phyloP scores from a whole-genome alignment of 1,140 invertebrate genomes.

The Pogonomyrmex californicus region DNA sequence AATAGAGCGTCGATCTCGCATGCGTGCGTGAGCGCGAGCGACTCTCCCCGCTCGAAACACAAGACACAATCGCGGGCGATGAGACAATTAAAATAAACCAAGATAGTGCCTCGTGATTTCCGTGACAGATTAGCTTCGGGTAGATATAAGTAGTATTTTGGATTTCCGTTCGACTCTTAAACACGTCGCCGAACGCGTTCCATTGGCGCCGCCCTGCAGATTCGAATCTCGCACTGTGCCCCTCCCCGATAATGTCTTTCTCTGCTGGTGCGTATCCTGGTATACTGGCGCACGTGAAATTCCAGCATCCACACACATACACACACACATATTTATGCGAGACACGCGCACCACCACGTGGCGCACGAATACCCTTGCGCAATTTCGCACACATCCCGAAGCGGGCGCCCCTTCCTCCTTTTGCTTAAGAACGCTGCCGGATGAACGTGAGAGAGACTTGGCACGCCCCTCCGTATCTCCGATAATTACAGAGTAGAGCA shows the following conservation, averaged over 20 bases:
- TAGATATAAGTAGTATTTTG: not conserved
- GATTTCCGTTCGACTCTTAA: not conserved
- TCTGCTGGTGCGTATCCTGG: slow-evolving; percentile 53
- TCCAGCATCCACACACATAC: slow-evolving; percentile 13
- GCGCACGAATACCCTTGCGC: slow-evolving; percentile 41
- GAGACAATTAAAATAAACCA: slow-evolving; percentile 19
- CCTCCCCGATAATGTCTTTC: slow-evolving; percentile 71
- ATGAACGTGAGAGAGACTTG: slow-evolving; percentile 41
- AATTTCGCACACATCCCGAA: slow-evolving; percentile 56
- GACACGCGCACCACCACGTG: slow-evolving; percentile 20
- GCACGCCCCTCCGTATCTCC: slow-evolving; percentile 68
- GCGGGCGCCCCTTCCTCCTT: not conserved
- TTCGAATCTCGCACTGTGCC: slow-evolving; percentile 64
- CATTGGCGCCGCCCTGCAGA: slow-evolving; percentile 56
- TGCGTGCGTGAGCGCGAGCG: not conserved
- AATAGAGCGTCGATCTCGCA: slow-evolving; percentile 36
- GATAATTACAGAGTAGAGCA: slow-evolving; percentile 75
- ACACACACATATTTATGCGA: not conserved
- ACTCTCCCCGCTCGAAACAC: not conserved
- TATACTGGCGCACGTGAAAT: slow-evolving; percentile 43
- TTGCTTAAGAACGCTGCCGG: slow-evolving; percentile 45
- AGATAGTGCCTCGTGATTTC: not conserved
- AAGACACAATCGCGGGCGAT: slow-evolving; percentile 14
- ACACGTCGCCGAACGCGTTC: not conserved
- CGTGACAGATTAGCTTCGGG: not conserved